Base-by-base conservation (phyloP, 92 coral and sea anemone genomes). In the Ricordea florida region DNA sequence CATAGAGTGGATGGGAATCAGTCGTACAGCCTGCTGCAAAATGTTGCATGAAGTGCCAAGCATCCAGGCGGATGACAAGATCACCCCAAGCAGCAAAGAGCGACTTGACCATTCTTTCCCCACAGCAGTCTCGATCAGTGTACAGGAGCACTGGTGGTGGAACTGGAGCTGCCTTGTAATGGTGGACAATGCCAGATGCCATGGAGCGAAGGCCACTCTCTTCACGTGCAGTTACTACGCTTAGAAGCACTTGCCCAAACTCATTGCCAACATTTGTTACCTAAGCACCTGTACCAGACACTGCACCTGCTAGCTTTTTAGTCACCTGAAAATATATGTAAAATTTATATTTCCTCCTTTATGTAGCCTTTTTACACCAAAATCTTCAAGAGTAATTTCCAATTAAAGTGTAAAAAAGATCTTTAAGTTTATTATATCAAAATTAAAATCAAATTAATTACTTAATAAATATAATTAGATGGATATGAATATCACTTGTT, bases 91-190 rank as follows among this genome's bases (percentile, higher is more conserved):
- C 78, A 1, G 78, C 27, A 37, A 83, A 83, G 31, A 83, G 40
- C 21, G 82, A 62, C 9, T 49, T 66, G 56, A 66, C 61, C n/a
- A 44, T 70, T 21, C 78, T 51, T 41, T 69, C 83, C 42, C 88
- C 78, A 76, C 89, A 77, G 85, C 80, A 84, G 74, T 77, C 89
- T 38, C 64, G 80, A 32, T 84, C 85, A 4, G 80, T 77, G 68
- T 77, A 77, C 72, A 84, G 16, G 52, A 84, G 84, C 18, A 20
- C 46, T 3, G 85, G 80, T 0, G 60, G 85, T 17, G 73, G 38
- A 25, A 77, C 65, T 3, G 75, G 62, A 31, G 81, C 80, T 17
- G 38, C 14, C 47, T 50, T 48, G 71, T 71, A 84, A 38, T 76
- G 85, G 29, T 79, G 76, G 34, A 62, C 28, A 11, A 84, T 83